Conservation (phyloP, 2,113 vertebrate species). For the Gymnobelideus leadbeateri region DNA sequence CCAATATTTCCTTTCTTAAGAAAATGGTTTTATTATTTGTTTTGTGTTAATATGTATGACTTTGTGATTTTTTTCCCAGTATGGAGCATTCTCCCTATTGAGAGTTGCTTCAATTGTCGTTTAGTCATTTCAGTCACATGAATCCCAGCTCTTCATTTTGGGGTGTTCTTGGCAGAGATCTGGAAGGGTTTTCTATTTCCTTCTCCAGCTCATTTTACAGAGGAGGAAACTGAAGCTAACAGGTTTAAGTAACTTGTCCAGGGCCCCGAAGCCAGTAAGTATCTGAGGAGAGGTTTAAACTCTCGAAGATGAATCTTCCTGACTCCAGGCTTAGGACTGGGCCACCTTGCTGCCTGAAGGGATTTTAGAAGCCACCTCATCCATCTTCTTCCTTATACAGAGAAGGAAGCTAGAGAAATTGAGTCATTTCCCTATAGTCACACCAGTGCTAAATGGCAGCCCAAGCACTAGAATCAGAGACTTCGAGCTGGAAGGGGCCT, state of each 20-base stretch:
- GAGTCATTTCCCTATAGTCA: neutral
- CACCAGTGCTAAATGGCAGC: neutral
- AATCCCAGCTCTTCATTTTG: neutral
- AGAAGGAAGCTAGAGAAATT: neutral
- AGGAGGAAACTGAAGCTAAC: neutral
- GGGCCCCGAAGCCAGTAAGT: too few relatives aligned
- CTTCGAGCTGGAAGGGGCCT: neutral
- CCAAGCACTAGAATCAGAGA: neutral
- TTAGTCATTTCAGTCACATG: neutral
- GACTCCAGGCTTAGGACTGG: too few relatives aligned
- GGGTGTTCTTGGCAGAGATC: neutral
- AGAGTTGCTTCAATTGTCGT: neutral
- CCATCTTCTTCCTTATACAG: neutral
- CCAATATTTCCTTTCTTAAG: constrained; percentile 7
- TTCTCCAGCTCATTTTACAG: neutral
- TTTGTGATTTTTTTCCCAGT: neutral
- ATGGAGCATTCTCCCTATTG: neutral
- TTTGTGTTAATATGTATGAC: neutral
- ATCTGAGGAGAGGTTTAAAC: too few relatives aligned
- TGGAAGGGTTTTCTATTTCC: too few relatives aligned
- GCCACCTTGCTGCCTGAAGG: too few relatives aligned
- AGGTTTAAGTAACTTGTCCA: too few relatives aligned
- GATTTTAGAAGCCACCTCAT: neutral
- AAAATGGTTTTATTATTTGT: constrained; percentile 11
- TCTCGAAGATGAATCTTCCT: too few relatives aligned